These are phyloP conservation scores for Gadus macrocephalus DNA, from an alignment of 2,113 vertebrate genomes.

Conservation along the genomic window DNA sequence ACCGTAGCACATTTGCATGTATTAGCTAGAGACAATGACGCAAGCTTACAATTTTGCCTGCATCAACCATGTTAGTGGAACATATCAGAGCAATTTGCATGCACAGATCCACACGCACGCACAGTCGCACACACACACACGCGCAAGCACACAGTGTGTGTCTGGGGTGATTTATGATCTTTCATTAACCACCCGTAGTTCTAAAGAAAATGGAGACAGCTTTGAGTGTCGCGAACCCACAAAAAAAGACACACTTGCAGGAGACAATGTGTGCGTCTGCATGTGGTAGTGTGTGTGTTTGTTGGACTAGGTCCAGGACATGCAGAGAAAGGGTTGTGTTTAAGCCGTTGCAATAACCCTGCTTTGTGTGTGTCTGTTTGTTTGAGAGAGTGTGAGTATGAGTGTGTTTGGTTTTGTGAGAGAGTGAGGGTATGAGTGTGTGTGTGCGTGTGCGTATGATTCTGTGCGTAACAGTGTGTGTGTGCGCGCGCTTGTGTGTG, in stretches of 20 bases:
- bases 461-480: no score
- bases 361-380: no score
- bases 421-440: no score
- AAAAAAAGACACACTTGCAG: background rate
- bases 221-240: background rate
- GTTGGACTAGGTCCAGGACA: no score
- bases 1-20: no score
- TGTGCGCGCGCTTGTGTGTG: no score
- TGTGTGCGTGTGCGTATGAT: no score
- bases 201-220: slow-evolving; percentile 18
- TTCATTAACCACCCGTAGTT: slow-evolving; percentile 42
- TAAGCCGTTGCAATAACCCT: no score
- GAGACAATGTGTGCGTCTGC: background rate
- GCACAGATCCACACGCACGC: background rate
- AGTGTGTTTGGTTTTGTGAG: no score
- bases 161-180: slow-evolving; percentile 35
- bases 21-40: background rate
- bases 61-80: no score
- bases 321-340: no score
- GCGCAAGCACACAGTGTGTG: slow-evolving; percentile 5
- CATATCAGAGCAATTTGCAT: background rate
- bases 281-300: background rate
- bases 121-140: background rate
- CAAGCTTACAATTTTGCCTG: background rate
- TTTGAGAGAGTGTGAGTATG: no score